Conservation (phyloP, 2,888 invertebrate genomes). For the Mimachlamys varia region DNA sequence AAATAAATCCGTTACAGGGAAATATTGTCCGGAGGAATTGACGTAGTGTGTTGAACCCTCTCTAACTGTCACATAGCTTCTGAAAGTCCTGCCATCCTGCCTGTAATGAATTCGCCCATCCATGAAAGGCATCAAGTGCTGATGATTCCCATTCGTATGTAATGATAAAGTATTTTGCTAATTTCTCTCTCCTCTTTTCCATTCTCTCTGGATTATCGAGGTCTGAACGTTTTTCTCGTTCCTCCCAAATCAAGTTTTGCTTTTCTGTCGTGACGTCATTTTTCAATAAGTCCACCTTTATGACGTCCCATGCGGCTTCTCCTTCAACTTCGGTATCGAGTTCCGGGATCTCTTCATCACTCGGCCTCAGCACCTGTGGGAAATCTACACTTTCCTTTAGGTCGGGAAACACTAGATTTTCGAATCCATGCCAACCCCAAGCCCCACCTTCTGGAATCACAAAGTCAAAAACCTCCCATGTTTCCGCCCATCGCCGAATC, state of each 20-base stretch:
- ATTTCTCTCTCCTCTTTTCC: constrained; percentile 52
- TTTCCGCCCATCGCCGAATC: constrained; percentile 61
- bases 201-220: constrained; percentile 56
- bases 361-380: constrained; percentile 39
- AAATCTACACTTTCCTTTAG: constrained; percentile 46
- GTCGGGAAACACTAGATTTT: constrained; percentile 39
- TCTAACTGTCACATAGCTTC: constrained; percentile 50
- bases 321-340: constrained; percentile 63
- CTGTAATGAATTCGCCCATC: constrained; percentile 53
- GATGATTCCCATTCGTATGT: constrained; percentile 56
- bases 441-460: constrained; percentile 61
- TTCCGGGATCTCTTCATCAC: constrained; percentile 48
- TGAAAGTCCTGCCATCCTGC: constrained; percentile 55
- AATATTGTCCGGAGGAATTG: too few species aligned
- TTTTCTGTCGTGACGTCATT: constrained; percentile 62
- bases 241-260: constrained; percentile 56
- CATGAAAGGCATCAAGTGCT: constrained; percentile 46
- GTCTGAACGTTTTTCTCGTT: constrained; percentile 56
- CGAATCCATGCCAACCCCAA: constrained; percentile 49
- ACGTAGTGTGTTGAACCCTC: too few species aligned
- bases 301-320: constrained; percentile 64
- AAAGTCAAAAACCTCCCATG: constrained; percentile 63
- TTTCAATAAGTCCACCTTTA: constrained; percentile 61
- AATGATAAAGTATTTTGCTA: constrained; percentile 55
- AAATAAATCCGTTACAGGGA: too few species aligned